phyloP scores from a whole-genome alignment of 2,888 invertebrate species.

The Sinhomidia bicolor region DNA sequence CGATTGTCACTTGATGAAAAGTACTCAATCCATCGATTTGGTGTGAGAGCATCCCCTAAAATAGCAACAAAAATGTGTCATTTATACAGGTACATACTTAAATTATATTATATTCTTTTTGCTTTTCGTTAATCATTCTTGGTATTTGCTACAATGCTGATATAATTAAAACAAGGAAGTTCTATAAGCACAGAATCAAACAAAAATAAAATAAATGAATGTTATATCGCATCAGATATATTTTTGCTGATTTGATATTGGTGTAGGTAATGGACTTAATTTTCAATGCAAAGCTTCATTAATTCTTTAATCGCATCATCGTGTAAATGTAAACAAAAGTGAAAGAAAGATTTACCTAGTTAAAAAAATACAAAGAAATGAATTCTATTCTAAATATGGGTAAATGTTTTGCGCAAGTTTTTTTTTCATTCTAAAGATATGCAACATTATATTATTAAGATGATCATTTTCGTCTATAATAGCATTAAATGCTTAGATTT shows the following conservation, averaged over 20 bases:
- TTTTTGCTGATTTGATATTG: too few species aligned
- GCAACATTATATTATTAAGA: not conserved
- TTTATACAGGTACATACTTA: not conserved
- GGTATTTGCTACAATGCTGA: too few species aligned
- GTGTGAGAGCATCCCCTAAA: conserved; percentile 81
- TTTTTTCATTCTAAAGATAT: not conserved
- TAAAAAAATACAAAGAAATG: not conserved
- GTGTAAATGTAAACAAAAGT: not conserved
- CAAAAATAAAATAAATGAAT: too few species aligned
- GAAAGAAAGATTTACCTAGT: not conserved
- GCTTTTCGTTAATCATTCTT: conserved; percentile 3
- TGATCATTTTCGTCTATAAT: not conserved
- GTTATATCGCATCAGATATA: too few species aligned
- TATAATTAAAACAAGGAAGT: too few species aligned
- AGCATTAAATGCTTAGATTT: not conserved
- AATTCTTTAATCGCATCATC: not conserved
- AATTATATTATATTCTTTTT: not conserved
- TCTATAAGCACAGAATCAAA: too few species aligned
- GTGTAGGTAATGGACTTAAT: too few species aligned
- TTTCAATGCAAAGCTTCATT: too few species aligned
- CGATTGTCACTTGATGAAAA: conserved; percentile 87
- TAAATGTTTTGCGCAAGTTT: conserved; percentile 26
- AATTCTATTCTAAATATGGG: conserved; percentile 50
- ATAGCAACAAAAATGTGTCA: conserved; percentile 9
- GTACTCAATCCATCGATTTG: conserved; percentile 86